phyloP scores from a whole-genome alignment of 2,797 vertebrate species.

The Diplodus puntazzo region DNA sequence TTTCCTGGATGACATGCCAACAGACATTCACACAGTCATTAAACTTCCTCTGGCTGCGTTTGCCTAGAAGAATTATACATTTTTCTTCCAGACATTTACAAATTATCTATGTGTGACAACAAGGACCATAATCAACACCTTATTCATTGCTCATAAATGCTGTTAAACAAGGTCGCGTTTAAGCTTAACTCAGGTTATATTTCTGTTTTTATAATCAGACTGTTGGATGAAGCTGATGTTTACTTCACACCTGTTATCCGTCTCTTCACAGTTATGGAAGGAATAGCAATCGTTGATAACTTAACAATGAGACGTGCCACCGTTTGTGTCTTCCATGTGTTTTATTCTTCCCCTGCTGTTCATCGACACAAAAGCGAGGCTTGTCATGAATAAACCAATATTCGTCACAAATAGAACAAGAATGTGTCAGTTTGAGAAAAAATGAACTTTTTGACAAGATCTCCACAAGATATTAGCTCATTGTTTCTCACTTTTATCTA shows the following conservation, averaged over 20 bases:
- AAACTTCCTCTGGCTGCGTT: neutral
- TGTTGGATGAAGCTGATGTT: constrained; percentile 21
- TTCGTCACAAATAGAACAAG: constrained; percentile 35
- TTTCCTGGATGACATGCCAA: constrained; percentile 30
- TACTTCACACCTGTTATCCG: neutral
- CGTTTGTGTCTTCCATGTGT: constrained; percentile 16
- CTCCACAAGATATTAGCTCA: constrained; percentile 9
- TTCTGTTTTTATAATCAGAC: constrained; percentile 20
- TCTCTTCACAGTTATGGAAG: constrained; percentile 27
- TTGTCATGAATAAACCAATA: constrained; percentile 30
- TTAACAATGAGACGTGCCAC: constrained; percentile 12
- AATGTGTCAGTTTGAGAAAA: constrained; percentile 56
- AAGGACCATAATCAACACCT: neutral
- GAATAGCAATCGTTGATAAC: constrained; percentile 36
- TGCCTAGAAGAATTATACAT: constrained; percentile 18
- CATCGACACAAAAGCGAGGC: constrained; percentile 30
- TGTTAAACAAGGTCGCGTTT: constrained; percentile 4
- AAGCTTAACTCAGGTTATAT: constrained; percentile 15
- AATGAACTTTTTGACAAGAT: constrained; percentile 30
- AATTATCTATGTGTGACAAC: constrained; percentile 23
- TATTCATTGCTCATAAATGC: constrained; percentile 4
- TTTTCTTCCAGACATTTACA: constrained; percentile 38
- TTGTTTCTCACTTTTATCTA: constrained; percentile 17
- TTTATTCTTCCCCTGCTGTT: constrained; percentile 46
- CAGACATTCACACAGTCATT: too few species aligned